Evolutionary conservation across 1,140 invertebrate species (phyloP).

Genomic region (Drosophila mayri): DNA sequence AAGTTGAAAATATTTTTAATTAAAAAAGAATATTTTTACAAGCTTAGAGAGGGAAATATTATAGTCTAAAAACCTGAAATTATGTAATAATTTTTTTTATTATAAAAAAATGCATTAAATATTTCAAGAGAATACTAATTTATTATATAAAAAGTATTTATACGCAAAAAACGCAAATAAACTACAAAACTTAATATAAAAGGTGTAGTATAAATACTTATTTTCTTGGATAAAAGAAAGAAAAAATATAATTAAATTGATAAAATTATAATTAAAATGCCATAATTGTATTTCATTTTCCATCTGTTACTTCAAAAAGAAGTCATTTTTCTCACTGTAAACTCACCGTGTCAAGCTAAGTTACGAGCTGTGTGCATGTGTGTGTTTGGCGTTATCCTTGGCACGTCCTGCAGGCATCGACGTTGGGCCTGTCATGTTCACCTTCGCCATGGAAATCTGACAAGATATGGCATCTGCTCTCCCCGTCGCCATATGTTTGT

Average conservation of each 20-base stretch:
- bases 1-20: background rate
- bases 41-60: background rate
- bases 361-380: slow-evolving; percentile 3
- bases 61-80: too few relatives aligned
- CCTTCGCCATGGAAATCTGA: slow-evolving; percentile 69
- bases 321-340: background rate
- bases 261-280: too few relatives aligned
- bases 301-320: background rate
- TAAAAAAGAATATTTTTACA: background rate
- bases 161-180: too few relatives aligned
- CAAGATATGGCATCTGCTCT: slow-evolving; percentile 70
- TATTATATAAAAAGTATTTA: too few relatives aligned
- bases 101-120: background rate
- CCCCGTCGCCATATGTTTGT: slow-evolving; percentile 31
- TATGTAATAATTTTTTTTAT: too few relatives aligned
- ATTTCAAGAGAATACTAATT: too few relatives aligned
- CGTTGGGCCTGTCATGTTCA: slow-evolving; percentile 54
- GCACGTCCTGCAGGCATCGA: slow-evolving; percentile 68
- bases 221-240: too few relatives aligned
- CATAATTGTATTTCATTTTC: too few relatives aligned
- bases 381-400: slow-evolving; percentile 68
- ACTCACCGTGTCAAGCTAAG: slow-evolving; percentile 8
- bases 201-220: too few relatives aligned
- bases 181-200: too few relatives aligned
- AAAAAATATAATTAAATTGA: too few relatives aligned